These are phyloP conservation scores for Panulirus ornatus DNA, from an alignment of 1,140 invertebrate species.

Conservation along the genomic window DNA sequence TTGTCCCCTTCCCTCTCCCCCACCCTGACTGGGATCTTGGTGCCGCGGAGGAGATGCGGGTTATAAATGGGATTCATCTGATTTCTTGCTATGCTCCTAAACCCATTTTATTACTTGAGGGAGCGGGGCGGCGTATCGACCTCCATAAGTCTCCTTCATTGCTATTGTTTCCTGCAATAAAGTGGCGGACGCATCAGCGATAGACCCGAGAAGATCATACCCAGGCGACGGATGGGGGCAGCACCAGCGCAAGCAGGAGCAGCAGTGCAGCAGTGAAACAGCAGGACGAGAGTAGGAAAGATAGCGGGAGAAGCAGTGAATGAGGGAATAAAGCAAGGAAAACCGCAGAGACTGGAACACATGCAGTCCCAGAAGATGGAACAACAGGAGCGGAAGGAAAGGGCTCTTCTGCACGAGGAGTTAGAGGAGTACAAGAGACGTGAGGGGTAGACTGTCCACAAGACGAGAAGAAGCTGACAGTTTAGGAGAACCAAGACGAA, in stretches of 20 bases:
- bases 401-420: not conserved
- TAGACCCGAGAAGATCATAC: not conserved
- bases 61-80: slow-evolving; percentile 56
- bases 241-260: not conserved
- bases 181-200: slow-evolving; percentile 54
- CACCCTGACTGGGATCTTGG: not conserved
- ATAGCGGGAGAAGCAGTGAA: not conserved
- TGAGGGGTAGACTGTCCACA: not conserved
- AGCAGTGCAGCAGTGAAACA: not conserved
- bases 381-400: not conserved
- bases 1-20: not conserved
- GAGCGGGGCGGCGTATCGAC: slow-evolving; percentile 55
- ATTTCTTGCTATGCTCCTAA: slow-evolving; percentile 71
- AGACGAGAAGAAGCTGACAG: not conserved
- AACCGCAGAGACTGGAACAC: not conserved
- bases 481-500: not conserved
- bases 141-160: slow-evolving; percentile 67
- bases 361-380: not conserved
- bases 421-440: not conserved
- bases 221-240: not conserved
- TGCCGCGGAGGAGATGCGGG: not conserved
- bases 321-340: not conserved
- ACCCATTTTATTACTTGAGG: slow-evolving; percentile 71
- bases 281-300: not conserved
- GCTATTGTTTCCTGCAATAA: slow-evolving; percentile 72